Percentiles rank a stretch among this genome's conserved stretches.
Evolutionary conservation across 2,888 invertebrate species (phyloP).

Genomic region (Leistus spinibarbis): DNA sequence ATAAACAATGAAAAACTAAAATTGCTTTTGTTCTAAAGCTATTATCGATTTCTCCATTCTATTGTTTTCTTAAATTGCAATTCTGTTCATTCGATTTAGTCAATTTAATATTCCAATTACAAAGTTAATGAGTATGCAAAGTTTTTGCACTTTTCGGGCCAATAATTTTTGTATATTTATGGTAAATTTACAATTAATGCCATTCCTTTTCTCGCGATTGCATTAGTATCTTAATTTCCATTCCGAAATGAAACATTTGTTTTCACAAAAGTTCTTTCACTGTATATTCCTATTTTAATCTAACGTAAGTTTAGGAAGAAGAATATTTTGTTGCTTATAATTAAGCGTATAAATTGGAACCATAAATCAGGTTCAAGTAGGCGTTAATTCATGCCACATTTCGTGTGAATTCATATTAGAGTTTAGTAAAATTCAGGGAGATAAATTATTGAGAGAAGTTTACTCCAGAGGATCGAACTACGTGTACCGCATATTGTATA

Average conservation of each 20-base stretch:
- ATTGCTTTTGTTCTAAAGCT: neutral
- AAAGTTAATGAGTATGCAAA: slow-evolving; percentile 21
- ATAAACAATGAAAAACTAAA: neutral
- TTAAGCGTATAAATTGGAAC: slow-evolving; percentile 24
- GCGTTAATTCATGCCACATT: slow-evolving; percentile 16
- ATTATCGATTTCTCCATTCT: neutral
- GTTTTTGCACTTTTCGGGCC: slow-evolving; percentile 18
- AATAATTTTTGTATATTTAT: slow-evolving; percentile 23
- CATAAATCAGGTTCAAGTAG: slow-evolving; percentile 25
- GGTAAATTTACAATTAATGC: slow-evolving; percentile 24
- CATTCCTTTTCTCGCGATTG: neutral
- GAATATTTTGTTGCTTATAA: slow-evolving; percentile 13
- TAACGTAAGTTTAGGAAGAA: neutral
- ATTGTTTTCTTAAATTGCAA: slow-evolving; percentile 6
- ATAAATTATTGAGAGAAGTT: slow-evolving; percentile 17
- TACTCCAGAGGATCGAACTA: neutral
- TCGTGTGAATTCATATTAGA: slow-evolving; percentile 25
- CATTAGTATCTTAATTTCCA: neutral
- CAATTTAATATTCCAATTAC: slow-evolving; percentile 21
- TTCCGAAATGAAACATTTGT: neutral
- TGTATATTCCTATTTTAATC: neutral
- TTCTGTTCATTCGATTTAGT: slow-evolving; percentile 12
- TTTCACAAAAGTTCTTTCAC: neutral
- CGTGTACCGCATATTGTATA: neutral
- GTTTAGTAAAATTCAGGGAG: slow-evolving; percentile 28